Evolutionary conservation across 2,888 invertebrate species (phyloP).

Genomic region (Diplolepis rosae): DNA sequence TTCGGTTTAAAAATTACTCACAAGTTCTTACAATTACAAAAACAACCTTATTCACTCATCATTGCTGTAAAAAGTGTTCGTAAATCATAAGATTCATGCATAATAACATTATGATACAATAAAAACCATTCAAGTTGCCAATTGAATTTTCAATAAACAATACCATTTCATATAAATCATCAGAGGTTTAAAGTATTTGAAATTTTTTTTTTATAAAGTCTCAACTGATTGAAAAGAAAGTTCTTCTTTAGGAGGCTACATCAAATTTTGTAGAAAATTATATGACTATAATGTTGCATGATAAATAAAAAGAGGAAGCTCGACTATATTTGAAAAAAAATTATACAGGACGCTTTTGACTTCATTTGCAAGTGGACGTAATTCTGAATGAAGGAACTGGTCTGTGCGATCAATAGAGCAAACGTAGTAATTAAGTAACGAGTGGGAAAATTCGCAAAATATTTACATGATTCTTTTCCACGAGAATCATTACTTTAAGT

Average conservation of each 20-base stretch:
- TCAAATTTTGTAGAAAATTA: too few relatives aligned
- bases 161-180: too few relatives aligned
- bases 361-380: not conserved
- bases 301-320: constrained; percentile 2
- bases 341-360: constrained; percentile 1
- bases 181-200: too few relatives aligned
- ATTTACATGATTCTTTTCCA: not conserved
- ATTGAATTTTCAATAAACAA: too few relatives aligned
- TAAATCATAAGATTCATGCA: constrained; percentile 9
- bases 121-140: too few relatives aligned
- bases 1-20: not conserved
- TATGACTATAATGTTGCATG: not conserved
- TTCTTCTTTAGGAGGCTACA: too few relatives aligned
- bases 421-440: constrained; percentile 3
- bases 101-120: too few relatives aligned
- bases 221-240: too few relatives aligned
- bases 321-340: not conserved
- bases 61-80: constrained; percentile 2
- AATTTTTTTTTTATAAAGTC: too few relatives aligned
- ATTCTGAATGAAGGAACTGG: not conserved
- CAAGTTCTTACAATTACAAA: not conserved
- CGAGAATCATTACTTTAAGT: not conserved
- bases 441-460: constrained; percentile 1
- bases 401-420: not conserved
- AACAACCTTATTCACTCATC: constrained; percentile 11